Base-by-base conservation (phyloP, 2,113 vertebrate species). In the Heterochromis multidens region DNA sequence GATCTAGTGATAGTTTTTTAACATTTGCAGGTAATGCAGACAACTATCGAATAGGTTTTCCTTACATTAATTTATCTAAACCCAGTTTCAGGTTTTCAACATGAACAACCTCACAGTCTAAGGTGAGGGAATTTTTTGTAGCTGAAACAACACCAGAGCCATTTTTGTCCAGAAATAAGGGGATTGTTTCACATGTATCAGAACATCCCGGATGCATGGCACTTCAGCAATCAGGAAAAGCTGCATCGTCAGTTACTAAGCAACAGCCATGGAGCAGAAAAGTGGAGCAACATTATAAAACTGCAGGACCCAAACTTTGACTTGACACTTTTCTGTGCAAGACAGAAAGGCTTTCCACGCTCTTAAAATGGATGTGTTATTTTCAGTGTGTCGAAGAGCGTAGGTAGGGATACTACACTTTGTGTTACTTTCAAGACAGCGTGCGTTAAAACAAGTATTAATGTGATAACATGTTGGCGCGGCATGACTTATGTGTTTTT, bases 231-330 rank as follows among this genome's bases (percentile, higher is more conserved):
- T 72, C 23, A 35, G 87, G 49, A 57, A 79, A 33, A 7, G 1
- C 79, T 79, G 79, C 76, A 37, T 76, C 56, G 27, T 65, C 88
- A 21, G 93, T 93, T 92, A 89, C 91, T 90, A 87, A 61, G 92
- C 92, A 92, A 93, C 91, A 59, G 80, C 56, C 70, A 21, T n/a
- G 74, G 78, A 79, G 60, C 67, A 82, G 25, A 67, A 80, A 8
- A 56, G 79, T 79, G 80, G 78, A 86, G 82, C 88, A 25, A 58
- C 43, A 33, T 49, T 80, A 29, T 80, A 72, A 57, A 83, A 65
- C 61, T 46, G 77, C 78, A 63, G 65, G 60, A 35, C 25, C 61
- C 81, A 52, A 80, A 91, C 79, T 86, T 88, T 67, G 57, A 83
- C 77, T 77, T 70, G 43, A 14, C 58, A 21, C 46, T 29, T 67